Conservation (phyloP, 2,888 invertebrate species). For the Clunio marinus region DNA sequence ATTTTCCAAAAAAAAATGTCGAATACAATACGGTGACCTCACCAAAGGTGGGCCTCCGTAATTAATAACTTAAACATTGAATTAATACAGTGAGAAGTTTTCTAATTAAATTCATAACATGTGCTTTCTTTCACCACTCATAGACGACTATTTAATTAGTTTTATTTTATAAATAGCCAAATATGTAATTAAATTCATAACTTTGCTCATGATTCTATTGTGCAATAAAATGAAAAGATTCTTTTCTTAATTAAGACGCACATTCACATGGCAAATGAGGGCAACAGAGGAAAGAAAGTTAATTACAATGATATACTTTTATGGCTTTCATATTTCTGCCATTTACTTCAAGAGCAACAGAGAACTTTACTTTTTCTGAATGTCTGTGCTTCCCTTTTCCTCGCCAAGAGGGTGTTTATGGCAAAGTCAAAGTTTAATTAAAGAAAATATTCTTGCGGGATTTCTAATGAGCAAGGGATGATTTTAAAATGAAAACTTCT, state of each 20-base stretch:
- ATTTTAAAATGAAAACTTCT: no score
- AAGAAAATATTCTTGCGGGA: neutral
- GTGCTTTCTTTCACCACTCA: neutral
- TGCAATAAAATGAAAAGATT: neutral
- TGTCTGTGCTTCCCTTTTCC: no score
- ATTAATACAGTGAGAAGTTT: neutral
- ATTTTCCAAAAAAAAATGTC: no score
- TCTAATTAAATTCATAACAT: constrained; percentile 34
- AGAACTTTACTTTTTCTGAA: no score
- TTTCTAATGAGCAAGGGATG: constrained; percentile 10
- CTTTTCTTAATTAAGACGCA: constrained; percentile 9
- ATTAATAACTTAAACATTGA: neutral
- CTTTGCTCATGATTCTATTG: neutral
- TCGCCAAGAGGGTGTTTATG: constrained; percentile 16
- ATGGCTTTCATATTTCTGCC: constrained; percentile 2
- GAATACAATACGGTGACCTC: no score
- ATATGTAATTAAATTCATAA: no score
- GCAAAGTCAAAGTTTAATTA: neutral
- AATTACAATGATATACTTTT: neutral
- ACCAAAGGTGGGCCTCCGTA: no score
- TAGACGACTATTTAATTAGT: no score
- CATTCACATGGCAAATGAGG: neutral
- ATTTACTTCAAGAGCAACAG: no score
- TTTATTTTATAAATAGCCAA: no score
- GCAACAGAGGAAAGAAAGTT: neutral